Base-by-base conservation (phyloP, 2,797 vertebrate species). In the Prunella strophiata region DNA sequence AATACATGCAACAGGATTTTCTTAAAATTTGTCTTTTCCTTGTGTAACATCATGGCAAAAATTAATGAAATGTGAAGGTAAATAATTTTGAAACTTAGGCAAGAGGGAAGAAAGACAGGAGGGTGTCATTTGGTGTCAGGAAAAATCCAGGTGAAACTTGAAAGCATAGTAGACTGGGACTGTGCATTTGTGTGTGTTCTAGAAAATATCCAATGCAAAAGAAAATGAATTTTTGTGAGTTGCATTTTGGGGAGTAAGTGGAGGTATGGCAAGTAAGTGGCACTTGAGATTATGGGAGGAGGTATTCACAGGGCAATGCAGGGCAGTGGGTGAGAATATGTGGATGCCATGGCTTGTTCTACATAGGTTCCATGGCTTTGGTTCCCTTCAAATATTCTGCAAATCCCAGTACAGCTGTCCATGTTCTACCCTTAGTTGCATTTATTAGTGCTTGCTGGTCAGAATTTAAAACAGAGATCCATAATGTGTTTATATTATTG, bases 231-330 rank as follows among this genome's bases (percentile, higher is more conserved):
- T 62, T n/a, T 50, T 17, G 29, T 18, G 26, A 73, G 13, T 57
- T 47, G 30, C 0, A 0, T 83, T 80, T 76, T 79, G 25, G 22
- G 25, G 6, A 65, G 3, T 51, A 74, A 81, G 36, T 0, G 1
- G 32, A 75, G 22, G 7, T 40, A 18, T 45, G 40, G 32, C 25
- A 74, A n/a, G 6, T 27, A 78, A 51, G 23, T 36, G 45, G 8
- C 52, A 16, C 14, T 78, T 66, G 26, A 54, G 8, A 16, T 62
- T 47, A 50, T 45, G 25, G 65, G 59, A 76, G 45, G 20, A 19
- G 14, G 2, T 43, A 11, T 51, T 75, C 16, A 20, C 6, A 63
- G 26, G 8, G 20, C 20, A 38, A 2, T 2, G 0, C 5, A 36
- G 26, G 30, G 36, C 0, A 3, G 16, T 36, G 30, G 13, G 3